phyloP scores from a whole-genome alignment of 2,797 vertebrate genomes.

The Pseudocheirus occidentalis region DNA sequence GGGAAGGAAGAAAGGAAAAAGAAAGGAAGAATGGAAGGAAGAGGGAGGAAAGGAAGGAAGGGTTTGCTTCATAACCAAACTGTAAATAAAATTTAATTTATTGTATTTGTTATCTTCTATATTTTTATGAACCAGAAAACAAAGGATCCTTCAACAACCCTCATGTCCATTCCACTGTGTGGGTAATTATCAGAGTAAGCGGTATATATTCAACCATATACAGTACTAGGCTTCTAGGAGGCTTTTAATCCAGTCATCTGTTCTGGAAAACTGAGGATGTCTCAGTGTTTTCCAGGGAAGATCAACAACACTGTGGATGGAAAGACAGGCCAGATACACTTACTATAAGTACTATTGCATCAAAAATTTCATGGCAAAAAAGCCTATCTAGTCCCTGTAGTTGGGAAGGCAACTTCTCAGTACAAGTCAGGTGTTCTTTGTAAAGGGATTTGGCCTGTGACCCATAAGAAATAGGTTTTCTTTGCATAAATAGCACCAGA shows the following conservation, averaged over 20 bases:
- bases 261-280: constrained; percentile 64
- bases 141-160: constrained; percentile 53
- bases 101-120: constrained; percentile 81
- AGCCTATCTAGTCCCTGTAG: constrained; percentile 37
- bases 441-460: constrained; percentile 42
- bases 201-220: constrained; percentile 71
- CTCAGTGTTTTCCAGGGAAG: constrained; percentile 67
- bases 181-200: constrained; percentile 70
- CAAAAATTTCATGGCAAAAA: constrained; percentile 50
- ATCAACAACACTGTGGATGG: constrained; percentile 69
- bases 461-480: neutral
- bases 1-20: neutral
- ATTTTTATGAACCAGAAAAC: constrained; percentile 80
- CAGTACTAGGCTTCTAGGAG: constrained; percentile 63
- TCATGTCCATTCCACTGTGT: constrained; percentile 74
- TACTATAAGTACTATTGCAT: constrained; percentile 60
- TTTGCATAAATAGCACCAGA: constrained; percentile 37
- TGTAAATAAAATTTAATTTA: constrained; percentile 79
- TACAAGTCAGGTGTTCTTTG: constrained; percentile 21
- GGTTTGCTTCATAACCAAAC: constrained; percentile 82
- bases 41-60: neutral
- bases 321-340: constrained; percentile 71
- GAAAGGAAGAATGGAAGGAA: neutral
- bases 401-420: constrained; percentile 22
- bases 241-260: constrained; percentile 73